These are phyloP conservation scores for Chymomyza fuscimana DNA, from an alignment of 2,888 invertebrate species.

Conservation along the genomic window DNA sequence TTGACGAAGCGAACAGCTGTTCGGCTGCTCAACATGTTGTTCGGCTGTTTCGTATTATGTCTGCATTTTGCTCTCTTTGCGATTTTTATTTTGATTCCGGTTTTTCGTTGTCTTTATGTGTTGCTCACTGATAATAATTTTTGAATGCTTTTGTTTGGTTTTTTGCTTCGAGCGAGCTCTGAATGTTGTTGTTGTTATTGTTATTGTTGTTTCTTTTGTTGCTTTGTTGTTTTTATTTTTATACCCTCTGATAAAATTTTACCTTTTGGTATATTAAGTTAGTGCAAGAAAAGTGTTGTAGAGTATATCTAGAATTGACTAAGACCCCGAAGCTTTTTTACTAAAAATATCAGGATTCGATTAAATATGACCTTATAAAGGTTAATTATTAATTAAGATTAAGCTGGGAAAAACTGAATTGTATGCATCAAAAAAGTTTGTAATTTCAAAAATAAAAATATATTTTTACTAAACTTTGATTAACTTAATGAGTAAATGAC, in stretches of 20 bases:
- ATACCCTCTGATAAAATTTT: too few relatives aligned
- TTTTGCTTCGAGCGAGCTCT: neutral
- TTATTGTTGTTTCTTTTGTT: neutral
- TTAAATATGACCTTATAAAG: too few relatives aligned
- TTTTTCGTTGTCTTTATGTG: slow-evolving; percentile 56
- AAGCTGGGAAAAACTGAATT: too few relatives aligned
- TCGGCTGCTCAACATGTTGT: slow-evolving; percentile 31
- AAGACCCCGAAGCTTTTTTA: too few relatives aligned
- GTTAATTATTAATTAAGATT: too few relatives aligned
- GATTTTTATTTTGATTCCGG: slow-evolving; percentile 67
- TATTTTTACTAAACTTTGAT: too few relatives aligned
- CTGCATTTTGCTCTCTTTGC: slow-evolving; percentile 24
- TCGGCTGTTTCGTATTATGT: slow-evolving; percentile 9
- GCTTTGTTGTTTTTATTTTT: neutral
- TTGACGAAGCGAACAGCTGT: slow-evolving; percentile 10
- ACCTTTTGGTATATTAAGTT: neutral
- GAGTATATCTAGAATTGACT: too few relatives aligned
- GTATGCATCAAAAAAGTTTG: too few relatives aligned
- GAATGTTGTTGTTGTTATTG: slow-evolving; percentile 2
- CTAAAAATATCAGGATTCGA: too few relatives aligned
- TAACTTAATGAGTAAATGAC: too few relatives aligned
- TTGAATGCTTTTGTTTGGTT: slow-evolving; percentile 35
- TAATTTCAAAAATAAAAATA: too few relatives aligned
- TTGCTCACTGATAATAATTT: slow-evolving; percentile 49
- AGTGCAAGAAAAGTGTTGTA: too few relatives aligned